Evolutionary conservation across 2,888 invertebrate genomes (phyloP).

Genomic region (Syrista parreyssii): DNA sequence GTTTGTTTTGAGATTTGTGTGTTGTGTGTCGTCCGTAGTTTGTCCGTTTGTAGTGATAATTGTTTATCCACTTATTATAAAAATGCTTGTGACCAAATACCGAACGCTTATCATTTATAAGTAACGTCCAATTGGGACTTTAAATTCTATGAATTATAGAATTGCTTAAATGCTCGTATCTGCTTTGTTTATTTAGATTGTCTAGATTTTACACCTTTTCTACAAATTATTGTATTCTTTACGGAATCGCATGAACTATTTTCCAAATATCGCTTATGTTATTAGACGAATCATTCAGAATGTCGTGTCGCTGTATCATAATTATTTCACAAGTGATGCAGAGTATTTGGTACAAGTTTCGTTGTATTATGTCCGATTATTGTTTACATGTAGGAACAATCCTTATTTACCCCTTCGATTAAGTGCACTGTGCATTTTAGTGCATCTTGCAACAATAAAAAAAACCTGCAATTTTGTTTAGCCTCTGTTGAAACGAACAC

Average conservation of each 20-base stretch:
- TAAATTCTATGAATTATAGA: not conserved
- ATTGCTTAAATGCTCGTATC: not conserved
- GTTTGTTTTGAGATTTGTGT: constrained; percentile 62
- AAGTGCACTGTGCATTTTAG: not conserved
- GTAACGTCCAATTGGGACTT: not conserved
- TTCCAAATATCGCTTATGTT: not conserved
- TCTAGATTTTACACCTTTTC: not conserved
- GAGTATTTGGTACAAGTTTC: not conserved
- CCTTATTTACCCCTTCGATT: not conserved
- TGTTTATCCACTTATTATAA: not conserved
- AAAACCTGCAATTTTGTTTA: not conserved
- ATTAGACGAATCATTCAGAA: not conserved
- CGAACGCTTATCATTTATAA: not conserved
- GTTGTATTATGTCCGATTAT: not conserved
- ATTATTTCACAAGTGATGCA: not conserved
- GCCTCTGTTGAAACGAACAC: not conserved
- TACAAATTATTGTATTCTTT: not conserved
- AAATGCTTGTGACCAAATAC: not conserved
- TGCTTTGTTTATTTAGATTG: not conserved
- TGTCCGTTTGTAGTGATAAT: constrained; percentile 14
- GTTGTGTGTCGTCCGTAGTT: constrained; percentile 61
- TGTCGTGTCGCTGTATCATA: not conserved
- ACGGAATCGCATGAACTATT: not conserved
- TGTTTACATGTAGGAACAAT: not conserved
- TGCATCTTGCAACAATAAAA: not conserved